Base-by-base conservation (phyloP, 2,888 invertebrate genomes). In the Rhagonycha lutea region DNA sequence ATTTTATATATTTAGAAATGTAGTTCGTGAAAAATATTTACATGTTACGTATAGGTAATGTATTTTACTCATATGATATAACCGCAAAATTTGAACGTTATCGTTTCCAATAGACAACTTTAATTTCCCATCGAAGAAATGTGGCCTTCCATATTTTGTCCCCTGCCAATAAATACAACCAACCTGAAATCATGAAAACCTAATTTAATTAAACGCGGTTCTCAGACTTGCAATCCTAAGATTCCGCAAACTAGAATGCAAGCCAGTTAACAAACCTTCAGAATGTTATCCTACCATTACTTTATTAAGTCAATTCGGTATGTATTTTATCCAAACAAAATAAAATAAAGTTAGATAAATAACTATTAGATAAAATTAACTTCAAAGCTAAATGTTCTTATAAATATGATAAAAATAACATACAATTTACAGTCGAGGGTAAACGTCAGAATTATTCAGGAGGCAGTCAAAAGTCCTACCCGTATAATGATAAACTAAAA, bases 91-190 rank as follows among this genome's bases (percentile, higher is more conserved):
- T 47, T 65, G 63, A 26, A 26, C 23, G 26, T 26, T 65, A 65
- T 65, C 63, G 26, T n/a, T 65, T 65, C 26, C 23, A 26, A 24
- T 65, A 24, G 63, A 65, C 63, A 65, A 26, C 63, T 65, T 65
- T 65, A 65, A 65, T 65, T 65, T 65, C 63, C 63, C 63, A 24
- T 26, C 18, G 26, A 65, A 65, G 63, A 65, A 65, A 65, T 65
- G 63, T 65, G 63, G 26, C 24, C 12, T 65, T 24, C 24, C 24
- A 65, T 65, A 65, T 65, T 65, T 65, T 65, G 63, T 65, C 63
- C 63, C 63, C 24, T 24, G n/a, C 23, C 23, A 26, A 26, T 65
- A 65, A 65, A 65, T 26, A 65, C 2, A 26, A 65, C 63, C 5
- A 26, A 65, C 26, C 63, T 65, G 63, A 65, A 24, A 65, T 65